Base-by-base conservation (phyloP, 2,888 invertebrate genomes). In the Lutraria lutraria region DNA sequence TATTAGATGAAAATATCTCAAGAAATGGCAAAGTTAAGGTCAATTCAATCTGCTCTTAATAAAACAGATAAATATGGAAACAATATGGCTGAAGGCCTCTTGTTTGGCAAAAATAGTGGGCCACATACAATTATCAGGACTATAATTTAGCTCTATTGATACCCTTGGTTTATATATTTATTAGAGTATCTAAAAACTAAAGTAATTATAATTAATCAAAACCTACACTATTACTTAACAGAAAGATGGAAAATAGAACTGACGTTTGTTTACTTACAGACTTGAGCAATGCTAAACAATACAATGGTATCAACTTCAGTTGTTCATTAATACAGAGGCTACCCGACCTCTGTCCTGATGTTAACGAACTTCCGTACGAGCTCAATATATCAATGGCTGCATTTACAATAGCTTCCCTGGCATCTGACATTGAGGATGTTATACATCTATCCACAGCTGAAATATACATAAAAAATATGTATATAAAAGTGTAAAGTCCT, bases 331-430 rank as follows among this genome's bases (percentile, higher is more conserved):
- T 98, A 95, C 98, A 97, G 85, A 99, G 97, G 83, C 98, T 97
- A 6, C 97, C 97, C 88, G 97, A 96, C 13, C 97, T 94, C 89
- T 97, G 96, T n/a, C 96, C 93, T 13, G 96, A 92, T 21, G 97
- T 96, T 93, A 97, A 97, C 3, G 97, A 97, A 88, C 98, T 95
- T 95, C 98, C 98, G 96, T 98, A 98, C 88, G 98, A 98, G 91
- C 98, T 97, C 83, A 99, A 97, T 92, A 98, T 98, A 97, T 99
- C 99, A 89, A 99, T 98, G 0, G 98, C 98, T 43, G 99, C 99
- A 97, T 99, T 99, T 94, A 99, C 98, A 87, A 99, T 98, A 19
- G 99, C 99, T 96, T 99, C 99, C 76, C 99, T 97, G 0, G 99
- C 99, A 97, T 99, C 99, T 13, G 98, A 97, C 96, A 99, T 97